A percentile compares a stretch with the other conserved stretches of the same genome.
phyloP scores from a whole-genome alignment of 2,113 vertebrate genomes.

The Cromileptes altivelis region DNA sequence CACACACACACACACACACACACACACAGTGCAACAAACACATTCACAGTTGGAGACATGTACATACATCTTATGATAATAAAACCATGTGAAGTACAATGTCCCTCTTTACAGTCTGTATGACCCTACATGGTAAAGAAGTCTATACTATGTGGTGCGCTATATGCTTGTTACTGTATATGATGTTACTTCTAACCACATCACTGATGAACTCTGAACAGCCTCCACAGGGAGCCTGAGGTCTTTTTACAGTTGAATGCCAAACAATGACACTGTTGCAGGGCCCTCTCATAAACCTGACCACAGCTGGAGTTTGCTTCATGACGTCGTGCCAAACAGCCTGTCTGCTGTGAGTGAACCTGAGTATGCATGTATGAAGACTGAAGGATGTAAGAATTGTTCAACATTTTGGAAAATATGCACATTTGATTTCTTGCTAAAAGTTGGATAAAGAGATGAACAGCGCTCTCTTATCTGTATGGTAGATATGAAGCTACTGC shows the following conservation, averaged over 20 bases:
- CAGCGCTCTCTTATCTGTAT: neutral
- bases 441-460: neutral
- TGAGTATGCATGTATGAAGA: neutral
- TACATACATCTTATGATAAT: neutral
- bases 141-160: neutral
- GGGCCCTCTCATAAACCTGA: neutral
- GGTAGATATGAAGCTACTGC: neutral
- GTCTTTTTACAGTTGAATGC: neutral
- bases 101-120: neutral
- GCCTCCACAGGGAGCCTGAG: neutral
- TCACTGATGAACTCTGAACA: conserved; percentile 8
- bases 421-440: too few relatives aligned
- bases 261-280: conserved; percentile 3
- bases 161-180: neutral
- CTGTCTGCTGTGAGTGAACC: neutral
- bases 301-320: neutral
- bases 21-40: neutral
- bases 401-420: too few relatives aligned
- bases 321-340: neutral
- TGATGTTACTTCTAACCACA: conserved; percentile 22
- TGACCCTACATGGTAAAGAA: neutral
- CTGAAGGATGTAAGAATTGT: neutral
- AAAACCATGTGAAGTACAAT: neutral
- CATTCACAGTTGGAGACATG: neutral
- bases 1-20: neutral